These are phyloP conservation scores for Neria commutata DNA, from an alignment of 2,888 invertebrate species.

Conservation along the genomic window DNA sequence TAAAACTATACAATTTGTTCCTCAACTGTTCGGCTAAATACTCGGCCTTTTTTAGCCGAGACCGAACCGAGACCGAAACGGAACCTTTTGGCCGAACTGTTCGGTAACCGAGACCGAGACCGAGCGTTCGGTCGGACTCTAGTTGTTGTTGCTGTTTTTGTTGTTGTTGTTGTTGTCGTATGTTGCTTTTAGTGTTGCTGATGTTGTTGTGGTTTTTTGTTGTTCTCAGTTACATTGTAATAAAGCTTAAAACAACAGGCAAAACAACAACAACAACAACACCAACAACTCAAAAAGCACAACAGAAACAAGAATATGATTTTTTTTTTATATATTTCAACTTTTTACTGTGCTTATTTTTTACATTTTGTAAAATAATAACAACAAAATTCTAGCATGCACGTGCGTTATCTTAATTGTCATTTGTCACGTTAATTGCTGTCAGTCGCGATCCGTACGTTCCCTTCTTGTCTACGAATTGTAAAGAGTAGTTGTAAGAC, in stretches of 20 bases:
- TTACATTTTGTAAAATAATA: constrained; percentile 22
- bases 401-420: constrained; percentile 26
- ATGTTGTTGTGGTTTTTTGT: constrained; percentile 15
- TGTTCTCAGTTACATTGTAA: constrained; percentile 48
- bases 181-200: not conserved
- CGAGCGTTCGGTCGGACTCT: too few species aligned
- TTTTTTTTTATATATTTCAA: not conserved
- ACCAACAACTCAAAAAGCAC: constrained; percentile 27
- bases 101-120: too few species aligned
- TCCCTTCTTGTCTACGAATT: too few species aligned
- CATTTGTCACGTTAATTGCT: constrained; percentile 21
- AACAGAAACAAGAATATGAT: constrained; percentile 45
- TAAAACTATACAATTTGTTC: too few species aligned
- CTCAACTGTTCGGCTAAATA: too few species aligned
- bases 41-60: too few species aligned
- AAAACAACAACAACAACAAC: constrained; percentile 45
- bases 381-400: constrained; percentile 12
- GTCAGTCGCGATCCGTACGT: constrained; percentile 5
- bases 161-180: constrained; percentile 29
- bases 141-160: too few species aligned
- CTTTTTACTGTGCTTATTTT: not conserved
- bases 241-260: constrained; percentile 48
- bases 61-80: not conserved
- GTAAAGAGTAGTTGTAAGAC: too few species aligned
- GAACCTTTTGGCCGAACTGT: constrained; percentile 21